Conservation (phyloP, 1,140 invertebrate genomes). For the Hesperophylax magnus region DNA sequence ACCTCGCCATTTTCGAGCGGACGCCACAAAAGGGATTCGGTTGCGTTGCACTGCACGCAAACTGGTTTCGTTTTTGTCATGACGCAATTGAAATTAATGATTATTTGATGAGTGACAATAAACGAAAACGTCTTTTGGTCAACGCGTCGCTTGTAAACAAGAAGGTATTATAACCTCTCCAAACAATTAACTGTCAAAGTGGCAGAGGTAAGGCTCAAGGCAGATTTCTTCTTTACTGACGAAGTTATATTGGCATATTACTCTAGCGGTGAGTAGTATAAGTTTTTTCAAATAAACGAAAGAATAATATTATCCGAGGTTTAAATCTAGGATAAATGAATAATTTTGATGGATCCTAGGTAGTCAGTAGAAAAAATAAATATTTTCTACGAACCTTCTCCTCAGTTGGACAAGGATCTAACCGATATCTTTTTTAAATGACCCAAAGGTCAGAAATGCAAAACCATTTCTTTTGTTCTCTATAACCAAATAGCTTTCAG, state of each 20-base stretch:
- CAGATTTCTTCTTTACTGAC: not conserved
- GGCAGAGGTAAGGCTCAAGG: not conserved
- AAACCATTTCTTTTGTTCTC: too few species aligned
- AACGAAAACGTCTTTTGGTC: not conserved
- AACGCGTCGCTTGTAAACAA: constrained; percentile 40
- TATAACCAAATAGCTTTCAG: too few species aligned
- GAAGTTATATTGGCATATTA: not conserved
- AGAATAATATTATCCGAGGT: too few species aligned
- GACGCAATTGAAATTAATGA: not conserved
- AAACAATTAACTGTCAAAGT: constrained; percentile 45
- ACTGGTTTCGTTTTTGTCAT: constrained; percentile 66
- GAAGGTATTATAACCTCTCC: constrained; percentile 28
- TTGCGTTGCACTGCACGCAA: constrained; percentile 65
- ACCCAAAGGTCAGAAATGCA: too few species aligned
- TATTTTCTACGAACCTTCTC: too few species aligned
- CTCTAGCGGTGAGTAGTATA: constrained; percentile 24
- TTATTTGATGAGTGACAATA: not conserved
- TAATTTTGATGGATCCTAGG: too few species aligned
- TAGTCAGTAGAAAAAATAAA: too few species aligned
- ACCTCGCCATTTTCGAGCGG: constrained; percentile 67
- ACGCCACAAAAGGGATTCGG: constrained; percentile 67
- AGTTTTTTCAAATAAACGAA: not conserved
- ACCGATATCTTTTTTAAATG: too few species aligned
- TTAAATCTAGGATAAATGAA: too few species aligned
- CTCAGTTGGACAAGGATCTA: too few species aligned